phyloP scores from a whole-genome alignment of 2,113 vertebrate genomes.

The Dromaius novaehollandiae region DNA sequence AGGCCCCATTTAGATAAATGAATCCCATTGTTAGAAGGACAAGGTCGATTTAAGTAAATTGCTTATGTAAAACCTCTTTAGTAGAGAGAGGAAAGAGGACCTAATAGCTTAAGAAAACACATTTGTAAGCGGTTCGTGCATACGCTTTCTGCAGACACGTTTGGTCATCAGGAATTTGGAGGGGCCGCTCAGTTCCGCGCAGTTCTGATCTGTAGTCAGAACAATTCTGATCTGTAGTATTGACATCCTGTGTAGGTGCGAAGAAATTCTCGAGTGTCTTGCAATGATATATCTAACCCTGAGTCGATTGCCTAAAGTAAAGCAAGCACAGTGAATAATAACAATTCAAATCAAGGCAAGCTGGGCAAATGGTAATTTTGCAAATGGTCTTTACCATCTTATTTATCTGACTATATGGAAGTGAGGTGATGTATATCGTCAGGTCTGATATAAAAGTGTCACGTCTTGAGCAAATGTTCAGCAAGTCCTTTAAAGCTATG shows the following conservation, averaged over 20 bases:
- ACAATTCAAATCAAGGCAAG: background rate
- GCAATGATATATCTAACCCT: background rate
- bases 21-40: background rate
- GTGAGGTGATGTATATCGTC: background rate
- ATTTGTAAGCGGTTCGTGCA: background rate
- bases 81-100: background rate
- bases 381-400: background rate
- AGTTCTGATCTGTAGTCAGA: background rate
- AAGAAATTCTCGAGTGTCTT: background rate
- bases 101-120: background rate
- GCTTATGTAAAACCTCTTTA: background rate
- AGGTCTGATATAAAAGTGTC: background rate
- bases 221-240: background rate
- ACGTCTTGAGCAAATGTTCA: background rate
- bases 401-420: background rate
- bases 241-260: background rate
- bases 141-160: accelerated
- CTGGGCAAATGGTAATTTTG: background rate
- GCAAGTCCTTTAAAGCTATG: background rate
- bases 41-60: background rate
- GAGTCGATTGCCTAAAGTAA: background rate
- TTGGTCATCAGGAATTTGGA: background rate
- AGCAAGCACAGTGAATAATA: background rate
- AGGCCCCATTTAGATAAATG: background rate
- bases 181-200: background rate